These are phyloP conservation scores for Tetrax tetrax DNA, from an alignment of 2,113 vertebrate species.

Conservation along the genomic window DNA sequence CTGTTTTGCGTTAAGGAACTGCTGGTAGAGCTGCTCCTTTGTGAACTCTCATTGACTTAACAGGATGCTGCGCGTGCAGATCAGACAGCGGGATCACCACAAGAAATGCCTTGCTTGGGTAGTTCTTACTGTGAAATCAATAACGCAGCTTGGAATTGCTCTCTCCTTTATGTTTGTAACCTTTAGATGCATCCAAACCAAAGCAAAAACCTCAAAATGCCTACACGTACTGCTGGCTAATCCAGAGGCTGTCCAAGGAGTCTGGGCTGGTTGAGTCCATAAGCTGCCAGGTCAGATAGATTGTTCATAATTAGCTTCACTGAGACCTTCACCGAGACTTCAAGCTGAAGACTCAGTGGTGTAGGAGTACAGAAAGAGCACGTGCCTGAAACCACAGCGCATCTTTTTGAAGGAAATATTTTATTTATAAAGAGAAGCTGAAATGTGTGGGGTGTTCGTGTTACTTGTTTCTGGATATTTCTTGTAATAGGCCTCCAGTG, in stretches of 20 bases:
- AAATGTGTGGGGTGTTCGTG: background rate
- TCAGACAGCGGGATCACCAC: background rate
- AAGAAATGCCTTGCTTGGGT: background rate
- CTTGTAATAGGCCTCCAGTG: background rate
- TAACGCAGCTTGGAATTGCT: background rate
- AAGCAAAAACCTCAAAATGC: background rate
- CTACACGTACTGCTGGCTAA: background rate
- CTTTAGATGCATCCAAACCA: background rate
- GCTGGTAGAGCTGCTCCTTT: background rate
- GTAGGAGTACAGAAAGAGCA: background rate
- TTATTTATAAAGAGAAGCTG: background rate
- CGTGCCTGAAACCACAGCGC: background rate
- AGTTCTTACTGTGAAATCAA: background rate
- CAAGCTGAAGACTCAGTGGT: background rate
- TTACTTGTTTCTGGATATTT: background rate
- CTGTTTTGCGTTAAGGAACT: background rate
- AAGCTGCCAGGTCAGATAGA: background rate
- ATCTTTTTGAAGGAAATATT: background rate
- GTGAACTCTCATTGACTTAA: background rate
- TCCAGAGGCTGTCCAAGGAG: background rate
- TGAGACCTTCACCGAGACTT: background rate
- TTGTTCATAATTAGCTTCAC: background rate
- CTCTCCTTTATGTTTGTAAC: background rate
- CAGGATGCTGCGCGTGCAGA: rapidly evolving
- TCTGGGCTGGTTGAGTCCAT: background rate